These are phyloP conservation scores for Macquaria ambigua DNA, from an alignment of 2,113 vertebrate species.

Conservation along the genomic window DNA sequence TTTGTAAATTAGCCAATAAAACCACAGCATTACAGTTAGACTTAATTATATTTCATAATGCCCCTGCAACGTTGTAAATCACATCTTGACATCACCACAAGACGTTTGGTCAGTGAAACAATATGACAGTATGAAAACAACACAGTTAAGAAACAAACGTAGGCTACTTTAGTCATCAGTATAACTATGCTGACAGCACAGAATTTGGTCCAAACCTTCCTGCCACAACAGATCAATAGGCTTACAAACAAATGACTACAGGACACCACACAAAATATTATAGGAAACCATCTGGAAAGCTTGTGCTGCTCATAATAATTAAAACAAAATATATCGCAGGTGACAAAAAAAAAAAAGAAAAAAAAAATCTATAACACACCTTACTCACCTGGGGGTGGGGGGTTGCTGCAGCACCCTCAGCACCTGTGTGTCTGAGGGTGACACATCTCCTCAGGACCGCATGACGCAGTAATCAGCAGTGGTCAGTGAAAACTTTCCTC, in stretches of 20 bases:
- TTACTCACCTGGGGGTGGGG: background rate
- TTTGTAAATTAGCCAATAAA: background rate
- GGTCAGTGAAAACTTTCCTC: background rate
- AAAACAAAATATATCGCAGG: background rate
- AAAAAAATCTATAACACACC: background rate
- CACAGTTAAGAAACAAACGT: background rate
- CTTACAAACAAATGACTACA: no score
- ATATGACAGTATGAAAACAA: background rate
- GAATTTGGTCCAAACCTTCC: no score
- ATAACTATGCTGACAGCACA: background rate
- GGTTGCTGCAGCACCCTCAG: no score
- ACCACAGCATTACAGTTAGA: background rate
- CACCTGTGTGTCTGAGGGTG: no score
- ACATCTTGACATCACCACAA: background rate
- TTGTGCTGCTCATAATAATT: background rate
- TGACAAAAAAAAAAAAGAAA: background rate
- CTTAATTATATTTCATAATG: background rate
- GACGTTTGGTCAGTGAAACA: background rate
- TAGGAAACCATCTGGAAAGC: background rate
- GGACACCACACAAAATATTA: no score
- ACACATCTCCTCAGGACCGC: no score
- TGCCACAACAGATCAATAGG: no score
- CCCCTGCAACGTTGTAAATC: background rate
- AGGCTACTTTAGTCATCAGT: background rate
- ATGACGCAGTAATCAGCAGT: background rate